Evolutionary conservation across 2,797 vertebrate species (phyloP), one percentile per base, ranked within the genome.

Genomic region (Mareca strepera): DNA sequence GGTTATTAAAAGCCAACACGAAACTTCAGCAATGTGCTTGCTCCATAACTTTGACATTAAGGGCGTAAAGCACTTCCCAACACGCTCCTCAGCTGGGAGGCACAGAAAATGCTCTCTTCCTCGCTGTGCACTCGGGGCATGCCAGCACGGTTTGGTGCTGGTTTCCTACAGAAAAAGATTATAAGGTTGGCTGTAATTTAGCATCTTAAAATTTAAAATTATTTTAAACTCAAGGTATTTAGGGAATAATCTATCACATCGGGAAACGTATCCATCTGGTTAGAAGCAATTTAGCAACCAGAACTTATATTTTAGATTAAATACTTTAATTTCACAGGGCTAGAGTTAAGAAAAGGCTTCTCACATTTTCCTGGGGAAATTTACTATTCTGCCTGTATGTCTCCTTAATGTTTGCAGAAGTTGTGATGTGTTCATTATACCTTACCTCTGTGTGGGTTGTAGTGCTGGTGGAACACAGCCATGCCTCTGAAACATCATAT

Each of bases 31-130:
- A 5, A 4, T 3, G 17, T 2, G 13, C 59, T 50, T 72, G 50
- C 46, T 59, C 18, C 21, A 0, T 20, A 8, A 1, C 4, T 48
- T 26, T 0, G 8, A 60, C 37, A 4, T 5, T 1, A 12, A 1
- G 3, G 29, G 39, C 12, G n/a, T 18, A 1, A n/a, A 48, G 41
- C 53, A 0, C 56, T 43, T 9, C 59, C 82, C 35, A 37, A 52
- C 50, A 52, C 25, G 48, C 48, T 48, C 48, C 48, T 48, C 23
- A 12, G 48, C 48, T 25, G 48, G 48, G 48, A 48, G 12, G 48
- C 48, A 25, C 48, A 48, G 46, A 48, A 25, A 25, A 12, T 48
- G 48, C 48, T 48, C 23, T 48, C 12, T 8, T 48, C 48, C 48
- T 48, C 4, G 23, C 48, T 25, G 48, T 25, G 22, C 23, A 25